Evolutionary conservation across 2,797 vertebrate genomes (phyloP), one percentile per base, ranked within the genome.

Genomic region (Alosa sapidissima): DNA sequence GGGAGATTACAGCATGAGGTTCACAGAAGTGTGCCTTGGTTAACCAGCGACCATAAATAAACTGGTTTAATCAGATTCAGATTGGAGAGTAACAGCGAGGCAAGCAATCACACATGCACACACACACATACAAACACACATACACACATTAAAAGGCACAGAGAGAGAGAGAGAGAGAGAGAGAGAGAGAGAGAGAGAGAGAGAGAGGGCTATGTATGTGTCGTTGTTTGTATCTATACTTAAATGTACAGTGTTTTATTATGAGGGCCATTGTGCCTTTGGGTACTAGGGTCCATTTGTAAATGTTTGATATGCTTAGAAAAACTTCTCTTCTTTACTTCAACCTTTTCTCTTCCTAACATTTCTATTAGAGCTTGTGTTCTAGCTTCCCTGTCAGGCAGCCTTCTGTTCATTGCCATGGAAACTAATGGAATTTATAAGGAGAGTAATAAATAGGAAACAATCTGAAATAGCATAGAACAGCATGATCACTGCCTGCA

Each of bases 351-450:
- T 78, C 1, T 6, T 41, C 5, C 72, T 41, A 45, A 13, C 19
- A 78, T 45, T 47, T 78, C 41, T 19, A 78, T 8, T 8, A 47
- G 5, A 21, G 14, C 41, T 21, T 11, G 21, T 45, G 72, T 8
- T 45, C 41, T 45, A 21, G 16, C 72, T 45, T 21, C 41, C 41
- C 19, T 78, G 19, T 78, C 19, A 14, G 36, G 72, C 47, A 78
- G 72, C 72, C 13, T 65, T 72, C 68, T 72, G 13, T 78, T 78
- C 72, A 78, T 78, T 78, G 41, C 72, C 72, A 78, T 78, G 72
- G 72, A 47, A 78, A 78, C 72, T 45, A 78, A 78, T 78, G 72
- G 72, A 78, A 78, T 78, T 45, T 47, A 78, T 47, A 21, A 21
- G 58, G 58, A 62, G 72, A 47, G 72, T 78, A 62, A 62, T 62